Percentiles rank a stretch among this genome's conserved stretches.
Conservation (phyloP, 1,140 invertebrate genomes). For the Diuraphis noxia region DNA sequence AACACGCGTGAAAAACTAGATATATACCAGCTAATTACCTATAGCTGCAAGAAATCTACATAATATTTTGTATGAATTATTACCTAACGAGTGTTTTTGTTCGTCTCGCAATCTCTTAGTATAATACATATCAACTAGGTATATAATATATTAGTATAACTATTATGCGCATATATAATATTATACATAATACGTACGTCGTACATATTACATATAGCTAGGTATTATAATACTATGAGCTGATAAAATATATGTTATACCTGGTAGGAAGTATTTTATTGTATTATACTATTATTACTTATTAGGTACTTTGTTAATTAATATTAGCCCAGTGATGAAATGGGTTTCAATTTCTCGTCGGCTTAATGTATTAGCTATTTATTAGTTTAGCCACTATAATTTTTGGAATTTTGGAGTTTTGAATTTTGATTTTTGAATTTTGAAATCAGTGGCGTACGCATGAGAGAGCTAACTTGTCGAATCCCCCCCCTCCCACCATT, state of each 20-base stretch:
- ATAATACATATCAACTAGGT: neutral
- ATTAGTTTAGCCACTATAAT: neutral
- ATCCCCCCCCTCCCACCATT: no score
- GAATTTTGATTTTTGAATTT: no score
- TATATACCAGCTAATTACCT: neutral
- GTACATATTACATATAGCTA: no score
- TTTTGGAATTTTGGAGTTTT: neutral
- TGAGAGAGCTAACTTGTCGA: no score
- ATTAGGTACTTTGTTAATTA: no score
- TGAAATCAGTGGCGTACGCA: no score
- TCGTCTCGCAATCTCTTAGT: neutral
- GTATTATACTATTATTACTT: neutral
- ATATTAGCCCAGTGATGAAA: neutral
- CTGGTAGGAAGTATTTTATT: neutral
- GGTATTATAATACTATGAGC: neutral
- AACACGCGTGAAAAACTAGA: constrained; percentile 1
- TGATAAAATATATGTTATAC: neutral
- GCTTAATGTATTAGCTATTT: neutral
- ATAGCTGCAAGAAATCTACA: neutral
- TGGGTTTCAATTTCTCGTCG: neutral
- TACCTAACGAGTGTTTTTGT: neutral
- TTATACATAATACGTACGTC: neutral
- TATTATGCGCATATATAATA: no score
- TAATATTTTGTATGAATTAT: neutral
- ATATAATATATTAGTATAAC: no score